These are phyloP conservation scores for Pteropus alecto DNA, from an alignment of 2,113 vertebrate genomes.

Conservation along the genomic window DNA sequence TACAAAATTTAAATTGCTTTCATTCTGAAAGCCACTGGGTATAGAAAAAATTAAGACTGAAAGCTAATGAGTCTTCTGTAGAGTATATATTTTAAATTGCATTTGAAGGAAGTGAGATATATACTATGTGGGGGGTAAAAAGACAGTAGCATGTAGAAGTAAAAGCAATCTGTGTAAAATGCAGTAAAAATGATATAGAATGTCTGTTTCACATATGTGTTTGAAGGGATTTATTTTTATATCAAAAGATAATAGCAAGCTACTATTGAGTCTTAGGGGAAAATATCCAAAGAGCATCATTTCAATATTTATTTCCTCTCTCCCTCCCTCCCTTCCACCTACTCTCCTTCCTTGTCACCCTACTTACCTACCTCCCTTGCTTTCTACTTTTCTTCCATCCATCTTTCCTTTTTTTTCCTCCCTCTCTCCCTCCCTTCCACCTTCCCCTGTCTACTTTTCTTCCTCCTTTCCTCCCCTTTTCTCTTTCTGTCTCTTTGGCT, in stretches of 20 bases:
- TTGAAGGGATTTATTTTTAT: not conserved
- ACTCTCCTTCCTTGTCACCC: not conserved
- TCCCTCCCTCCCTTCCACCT: not conserved
- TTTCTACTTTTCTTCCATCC: not conserved
- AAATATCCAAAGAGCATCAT: not conserved
- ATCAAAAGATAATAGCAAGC: not conserved
- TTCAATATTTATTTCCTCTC: not conserved
- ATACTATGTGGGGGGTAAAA: not conserved
- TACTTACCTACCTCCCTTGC: not conserved
- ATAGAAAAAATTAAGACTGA: not conserved
- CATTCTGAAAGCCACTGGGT: not conserved
- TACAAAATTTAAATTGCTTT: not conserved
- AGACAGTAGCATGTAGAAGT: not conserved
- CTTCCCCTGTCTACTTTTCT: not conserved
- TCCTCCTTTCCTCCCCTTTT: too few species aligned
- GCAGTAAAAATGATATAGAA: not conserved
- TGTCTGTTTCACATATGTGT: not conserved
- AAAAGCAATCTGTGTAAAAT: not conserved
- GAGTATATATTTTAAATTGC: not conserved
- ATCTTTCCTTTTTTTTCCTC: not conserved
- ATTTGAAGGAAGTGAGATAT: not conserved
- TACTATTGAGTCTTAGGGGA: not conserved
- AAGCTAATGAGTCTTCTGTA: not conserved
- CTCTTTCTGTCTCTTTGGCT: not conserved
- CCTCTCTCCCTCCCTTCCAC: not conserved